Base-by-base conservation (phyloP, 2,797 vertebrate species). In the Chelmon rostratus region DNA sequence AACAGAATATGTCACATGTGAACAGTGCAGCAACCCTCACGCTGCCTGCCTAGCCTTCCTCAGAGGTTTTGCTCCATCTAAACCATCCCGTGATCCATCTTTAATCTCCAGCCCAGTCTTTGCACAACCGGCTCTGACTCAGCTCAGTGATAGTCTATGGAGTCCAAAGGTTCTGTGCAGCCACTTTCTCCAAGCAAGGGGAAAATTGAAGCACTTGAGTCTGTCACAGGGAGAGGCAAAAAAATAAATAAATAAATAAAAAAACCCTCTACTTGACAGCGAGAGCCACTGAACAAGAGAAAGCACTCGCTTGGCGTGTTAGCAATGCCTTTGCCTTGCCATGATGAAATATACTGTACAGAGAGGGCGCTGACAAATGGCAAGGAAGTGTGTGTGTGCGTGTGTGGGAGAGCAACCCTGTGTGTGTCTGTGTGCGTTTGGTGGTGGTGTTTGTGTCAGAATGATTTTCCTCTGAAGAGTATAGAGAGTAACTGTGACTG, bases 321-420 rank as follows among this genome's bases (percentile, higher is more conserved):
- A 88, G 86, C 78, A 16, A 77, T 76, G 78, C 65, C 69, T 81
- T 81, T 46, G 73, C 67, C 78, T 72, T 28, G 31, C 76, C 81
- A 11, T 81, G 86, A 90, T 91, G 86, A 93, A 90, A 91, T 82
- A 89, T 89, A 73, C 52, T 64, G 63, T 37, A 84, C 72, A 71
- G 54, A 19, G 50, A 77, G 44, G 23, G 38, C 9, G 74, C 54
- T 83, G 88, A 89, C 77, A 85, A 86, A 89, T 82, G 67, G 80
- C 28, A 79, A 71, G 33, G 61, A 73, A 65, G 18, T 52, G 25
- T 54, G 25, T 54, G 13, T 47, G 62, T 53, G 15, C 31, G 56
- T 50, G 57, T 31, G 72, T 59, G n/a, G 19, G 47, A 56, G 49
- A 44, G 12, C 6, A 65, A 37, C 15, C 19, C 25, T 54, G 31